Percentiles rank a stretch among this genome's conserved stretches.
Conservation (phyloP, 2,797 vertebrate genomes). For the Lindbergichthys nudifrons region DNA sequence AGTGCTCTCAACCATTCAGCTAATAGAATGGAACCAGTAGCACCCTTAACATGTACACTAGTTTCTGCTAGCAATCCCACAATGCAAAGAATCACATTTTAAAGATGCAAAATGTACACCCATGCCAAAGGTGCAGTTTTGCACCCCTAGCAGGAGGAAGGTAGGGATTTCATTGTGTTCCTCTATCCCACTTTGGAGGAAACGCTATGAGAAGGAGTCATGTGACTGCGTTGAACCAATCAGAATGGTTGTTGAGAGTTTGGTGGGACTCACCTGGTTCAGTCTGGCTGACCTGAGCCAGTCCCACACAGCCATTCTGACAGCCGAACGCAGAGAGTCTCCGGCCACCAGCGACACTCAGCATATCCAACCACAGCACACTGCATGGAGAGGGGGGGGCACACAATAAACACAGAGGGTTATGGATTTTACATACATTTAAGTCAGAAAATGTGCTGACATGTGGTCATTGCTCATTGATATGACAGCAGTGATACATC, state of each 20-base stretch:
- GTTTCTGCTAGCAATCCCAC: background rate
- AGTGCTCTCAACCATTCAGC: too few relatives aligned
- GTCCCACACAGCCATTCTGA: slow-evolving; percentile 90
- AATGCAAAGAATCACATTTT: background rate
- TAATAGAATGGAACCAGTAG: too few relatives aligned
- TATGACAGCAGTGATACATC: background rate
- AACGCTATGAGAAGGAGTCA: background rate
- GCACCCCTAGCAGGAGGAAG: background rate
- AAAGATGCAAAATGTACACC: background rate
- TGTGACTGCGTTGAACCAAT: background rate
- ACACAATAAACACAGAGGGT: background rate
- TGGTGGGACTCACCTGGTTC: slow-evolving; percentile 78
- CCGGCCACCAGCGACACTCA: slow-evolving; percentile 75
- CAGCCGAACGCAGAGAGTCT: slow-evolving; percentile 89
- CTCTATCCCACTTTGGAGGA: slow-evolving; percentile 1
- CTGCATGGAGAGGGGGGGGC: slow-evolving; percentile 68
- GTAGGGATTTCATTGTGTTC: background rate
- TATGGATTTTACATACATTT: background rate
- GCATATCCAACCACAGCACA: slow-evolving; percentile 89
- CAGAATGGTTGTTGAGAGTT: background rate
- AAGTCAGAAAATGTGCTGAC: background rate
- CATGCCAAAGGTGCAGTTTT: background rate
- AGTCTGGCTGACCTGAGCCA: slow-evolving; percentile 88
- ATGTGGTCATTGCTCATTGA: background rate
- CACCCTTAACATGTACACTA: too few relatives aligned